These are phyloP conservation scores for Regulus satrapa DNA, from an alignment of 2,113 vertebrate species.

Conservation along the genomic window DNA sequence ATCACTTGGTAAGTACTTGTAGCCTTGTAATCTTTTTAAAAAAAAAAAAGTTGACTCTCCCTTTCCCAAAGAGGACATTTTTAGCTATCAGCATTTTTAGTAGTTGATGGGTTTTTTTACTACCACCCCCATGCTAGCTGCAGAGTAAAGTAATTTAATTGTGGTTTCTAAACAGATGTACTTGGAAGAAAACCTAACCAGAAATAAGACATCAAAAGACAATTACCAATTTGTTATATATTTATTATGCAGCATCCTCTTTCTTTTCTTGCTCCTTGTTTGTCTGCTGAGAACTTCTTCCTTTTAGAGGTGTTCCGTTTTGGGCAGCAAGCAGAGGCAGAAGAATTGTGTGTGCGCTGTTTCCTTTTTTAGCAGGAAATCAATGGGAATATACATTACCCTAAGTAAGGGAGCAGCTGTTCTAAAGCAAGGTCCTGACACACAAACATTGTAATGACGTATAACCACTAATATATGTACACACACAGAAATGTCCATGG, in stretches of 20 bases:
- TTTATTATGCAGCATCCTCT: background rate
- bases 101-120: background rate
- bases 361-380: conserved; percentile 15
- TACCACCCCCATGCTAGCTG: background rate
- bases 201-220: background rate
- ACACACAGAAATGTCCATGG: background rate
- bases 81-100: background rate
- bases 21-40: background rate
- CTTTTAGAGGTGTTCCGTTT: background rate
- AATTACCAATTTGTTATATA: background rate
- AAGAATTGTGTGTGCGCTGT: background rate
- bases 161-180: background rate
- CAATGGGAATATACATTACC: background rate
- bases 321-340: background rate
- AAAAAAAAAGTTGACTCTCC: background rate
- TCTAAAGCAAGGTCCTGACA: conserved; percentile 24
- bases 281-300: background rate
- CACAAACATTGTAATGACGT: background rate
- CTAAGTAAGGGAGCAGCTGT: background rate
- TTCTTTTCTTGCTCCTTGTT: background rate
- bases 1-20: background rate
- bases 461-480: background rate
- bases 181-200: background rate
- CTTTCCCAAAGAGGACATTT: background rate
- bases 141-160: background rate